Conservation (phyloP, 1,140 invertebrate species). For the Tetramorium simillimum region DNA sequence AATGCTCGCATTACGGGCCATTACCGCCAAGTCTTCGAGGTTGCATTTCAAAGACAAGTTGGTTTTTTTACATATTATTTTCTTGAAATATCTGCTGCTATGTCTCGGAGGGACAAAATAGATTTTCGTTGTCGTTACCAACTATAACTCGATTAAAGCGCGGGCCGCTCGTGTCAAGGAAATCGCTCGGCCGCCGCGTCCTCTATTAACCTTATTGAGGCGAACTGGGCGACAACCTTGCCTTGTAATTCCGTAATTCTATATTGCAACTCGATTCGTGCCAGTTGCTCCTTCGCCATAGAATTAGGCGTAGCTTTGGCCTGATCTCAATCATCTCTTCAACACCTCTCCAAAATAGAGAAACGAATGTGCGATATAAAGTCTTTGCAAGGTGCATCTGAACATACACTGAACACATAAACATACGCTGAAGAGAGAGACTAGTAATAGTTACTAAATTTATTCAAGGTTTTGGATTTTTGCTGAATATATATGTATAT, state of each 20-base stretch:
- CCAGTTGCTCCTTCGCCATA: conserved; percentile 1
- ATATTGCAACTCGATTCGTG: conserved; percentile 58
- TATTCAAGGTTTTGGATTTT: too few species aligned
- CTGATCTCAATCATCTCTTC: background rate
- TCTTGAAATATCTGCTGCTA: background rate
- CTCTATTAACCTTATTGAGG: conserved; percentile 60
- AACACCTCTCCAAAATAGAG: background rate
- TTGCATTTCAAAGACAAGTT: conserved; percentile 1
- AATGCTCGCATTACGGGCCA: background rate
- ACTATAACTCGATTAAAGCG: conserved; percentile 34
- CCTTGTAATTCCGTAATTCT: conserved; percentile 64
- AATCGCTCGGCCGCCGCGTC: conserved; percentile 32
- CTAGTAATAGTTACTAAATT: too few species aligned
- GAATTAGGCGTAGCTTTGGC: conserved; percentile 16
- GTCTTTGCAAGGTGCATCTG: background rate
- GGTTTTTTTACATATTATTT: background rate
- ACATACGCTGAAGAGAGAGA: too few species aligned
- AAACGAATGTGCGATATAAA: background rate
- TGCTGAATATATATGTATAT: too few species aligned
- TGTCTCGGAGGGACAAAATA: background rate
- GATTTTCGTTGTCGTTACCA: conserved; percentile 29
- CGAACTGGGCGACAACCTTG: conserved; percentile 43
- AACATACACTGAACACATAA: too few species aligned
- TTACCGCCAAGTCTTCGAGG: background rate
- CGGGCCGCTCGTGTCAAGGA: conserved; percentile 27